Base-by-base conservation (phyloP, 2,113 vertebrate species). In the Pogona vitticeps region DNA sequence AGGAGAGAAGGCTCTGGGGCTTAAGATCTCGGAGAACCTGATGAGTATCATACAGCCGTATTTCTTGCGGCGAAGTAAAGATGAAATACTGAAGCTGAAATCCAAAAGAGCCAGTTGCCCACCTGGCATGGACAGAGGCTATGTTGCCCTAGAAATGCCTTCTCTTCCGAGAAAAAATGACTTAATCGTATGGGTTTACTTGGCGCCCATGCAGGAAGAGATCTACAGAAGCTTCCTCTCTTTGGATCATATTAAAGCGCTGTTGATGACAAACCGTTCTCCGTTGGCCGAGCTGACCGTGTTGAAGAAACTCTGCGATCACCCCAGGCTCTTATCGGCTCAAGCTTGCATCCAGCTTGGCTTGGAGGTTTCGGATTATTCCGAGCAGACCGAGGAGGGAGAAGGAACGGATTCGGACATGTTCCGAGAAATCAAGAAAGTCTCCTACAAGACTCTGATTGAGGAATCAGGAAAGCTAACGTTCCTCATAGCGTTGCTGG, bases 221-320 rank as follows among this genome's bases (percentile, higher is more conserved):
- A 98, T 99, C 59, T 99, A 99, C 92, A 94, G 96, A 70, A 98
- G 98, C 94, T 99, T 99, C 77, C 94, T 99, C 33, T 97, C 97
- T 17, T 90, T 99, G 83, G 98, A 99, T 75, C 97, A 98, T 0
- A 97, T 99, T 90, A 98, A 99, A 82, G 96, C 98, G 90, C 93
- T 99, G 91, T 95, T 99, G 63, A 96, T 95, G 92, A 97, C 98
- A 1, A 97, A 95, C 0, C 97, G 95, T 20, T 99, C 98, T 0
- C 98, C 98, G 9, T 72, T 99, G 2, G 97, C 98, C 0, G 98
- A 99, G 86, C 86, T 99, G 42, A 97, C 83, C 1, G 93, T 99
- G 46, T 86, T 99, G 88, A 99, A 99, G 92, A 99, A 99, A 94
- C 92, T 99, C 5, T 99, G 99, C 36, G 98, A 99, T 94, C 99